Conservation (phyloP, 1,140 invertebrate genomes). For the Doryteuthis pealeii region DNA sequence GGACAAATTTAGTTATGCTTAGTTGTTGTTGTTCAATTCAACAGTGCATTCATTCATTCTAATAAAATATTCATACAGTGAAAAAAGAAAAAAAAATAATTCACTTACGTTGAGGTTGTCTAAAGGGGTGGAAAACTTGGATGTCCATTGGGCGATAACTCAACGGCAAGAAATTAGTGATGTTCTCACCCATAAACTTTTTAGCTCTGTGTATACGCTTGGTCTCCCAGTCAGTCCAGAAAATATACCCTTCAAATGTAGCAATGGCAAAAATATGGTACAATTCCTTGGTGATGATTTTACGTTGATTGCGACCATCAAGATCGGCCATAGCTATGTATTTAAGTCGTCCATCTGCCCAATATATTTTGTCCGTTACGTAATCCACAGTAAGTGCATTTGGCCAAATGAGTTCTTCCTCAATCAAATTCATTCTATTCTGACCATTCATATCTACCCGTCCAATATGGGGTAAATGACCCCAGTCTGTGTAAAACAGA, state of each 20-base stretch:
- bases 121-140: constrained; percentile 66
- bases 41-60: no score
- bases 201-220: constrained; percentile 89
- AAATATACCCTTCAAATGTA: constrained; percentile 87
- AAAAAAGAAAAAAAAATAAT: background rate
- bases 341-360: constrained; percentile 95
- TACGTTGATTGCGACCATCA: constrained; percentile 62
- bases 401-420: constrained; percentile 93
- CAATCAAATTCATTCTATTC: constrained; percentile 82
- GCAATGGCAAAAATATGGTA: constrained; percentile 95
- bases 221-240: constrained; percentile 93
- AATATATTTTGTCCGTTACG: constrained; percentile 90
- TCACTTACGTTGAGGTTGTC: constrained; percentile 69
- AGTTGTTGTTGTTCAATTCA: no score
- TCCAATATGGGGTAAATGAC: constrained; percentile 94
- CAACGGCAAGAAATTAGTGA: constrained; percentile 83
- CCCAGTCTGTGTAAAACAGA: constrained; percentile 99
- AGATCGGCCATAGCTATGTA: constrained; percentile 77
- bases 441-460: constrained; percentile 94
- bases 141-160: constrained; percentile 89
- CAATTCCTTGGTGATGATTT: constrained; percentile 61
- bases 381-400: constrained; percentile 94
- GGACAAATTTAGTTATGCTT: no score
- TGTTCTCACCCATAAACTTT: constrained; percentile 92
- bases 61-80: background rate